Conservation (phyloP, 1,140 invertebrate genomes). For the Eriosoma lanigerum region DNA sequence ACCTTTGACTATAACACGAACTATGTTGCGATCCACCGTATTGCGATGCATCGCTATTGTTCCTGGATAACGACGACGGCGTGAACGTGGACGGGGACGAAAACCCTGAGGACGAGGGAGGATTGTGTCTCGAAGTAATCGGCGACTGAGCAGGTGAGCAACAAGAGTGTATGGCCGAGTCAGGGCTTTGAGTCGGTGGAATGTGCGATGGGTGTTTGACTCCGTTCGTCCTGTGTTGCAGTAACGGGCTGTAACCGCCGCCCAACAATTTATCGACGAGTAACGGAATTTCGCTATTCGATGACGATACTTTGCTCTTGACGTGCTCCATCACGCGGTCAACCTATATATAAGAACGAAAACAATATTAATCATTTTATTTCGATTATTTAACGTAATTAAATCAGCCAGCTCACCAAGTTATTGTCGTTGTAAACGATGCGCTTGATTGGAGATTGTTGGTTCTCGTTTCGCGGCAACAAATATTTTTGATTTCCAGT, state of each 20-base stretch:
- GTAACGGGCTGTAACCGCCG: constrained; percentile 55
- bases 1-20: constrained; percentile 74
- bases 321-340: constrained; percentile 56
- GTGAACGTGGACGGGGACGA: constrained; percentile 73
- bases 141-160: constrained; percentile 82
- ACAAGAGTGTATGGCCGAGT: constrained; percentile 83
- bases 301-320: constrained; percentile 54
- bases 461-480: background rate
- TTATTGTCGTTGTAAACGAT: constrained; percentile 41
- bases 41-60: constrained; percentile 84
- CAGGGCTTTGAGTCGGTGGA: constrained; percentile 74
- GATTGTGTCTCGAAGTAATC: constrained; percentile 75
- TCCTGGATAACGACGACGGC: constrained; percentile 74
- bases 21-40: constrained; percentile 65
- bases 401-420: background rate
- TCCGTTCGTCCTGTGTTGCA: constrained; percentile 53
- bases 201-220: constrained; percentile 56
- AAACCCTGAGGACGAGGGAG: constrained; percentile 61
- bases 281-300: constrained; percentile 62
- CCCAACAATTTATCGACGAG: constrained; percentile 68
- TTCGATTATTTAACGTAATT: background rate
- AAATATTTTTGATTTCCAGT: constrained; percentile 44
- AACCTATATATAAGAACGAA: constrained; percentile 53
- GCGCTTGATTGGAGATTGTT: constrained; percentile 18
- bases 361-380: too few species aligned